These are phyloP conservation scores for Tipula lateralis DNA, from an alignment of 2,888 invertebrate species.

Conservation along the genomic window DNA sequence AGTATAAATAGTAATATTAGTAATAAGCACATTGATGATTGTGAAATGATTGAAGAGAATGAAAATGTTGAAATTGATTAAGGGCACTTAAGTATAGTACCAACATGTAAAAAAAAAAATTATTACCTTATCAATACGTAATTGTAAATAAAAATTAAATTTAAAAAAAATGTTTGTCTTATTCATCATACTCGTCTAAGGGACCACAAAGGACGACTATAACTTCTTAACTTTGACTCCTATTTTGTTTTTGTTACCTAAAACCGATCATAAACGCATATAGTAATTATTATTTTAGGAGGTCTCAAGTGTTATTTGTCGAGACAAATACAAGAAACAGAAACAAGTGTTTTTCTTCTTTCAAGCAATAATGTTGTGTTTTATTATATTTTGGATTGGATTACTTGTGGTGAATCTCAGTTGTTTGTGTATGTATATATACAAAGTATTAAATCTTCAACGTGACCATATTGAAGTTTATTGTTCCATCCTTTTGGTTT, in stretches of 20 bases:
- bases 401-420: neutral
- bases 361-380: neutral
- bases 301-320: slow-evolving; percentile 11
- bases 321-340: neutral
- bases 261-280: neutral
- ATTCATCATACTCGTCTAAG: neutral
- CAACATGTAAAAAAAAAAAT: neutral
- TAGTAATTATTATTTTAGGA: neutral
- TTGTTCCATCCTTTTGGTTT: neutral
- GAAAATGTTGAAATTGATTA: slow-evolving; percentile 50
- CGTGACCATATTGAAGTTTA: neutral
- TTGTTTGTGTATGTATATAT: neutral
- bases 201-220: neutral
- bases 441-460: too few species aligned
- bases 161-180: neutral
- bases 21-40: slow-evolving; percentile 43
- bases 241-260: neutral
- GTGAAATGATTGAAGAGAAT: slow-evolving; percentile 40
- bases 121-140: neutral
- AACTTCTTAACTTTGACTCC: neutral
- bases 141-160: neutral
- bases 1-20: slow-evolving; percentile 36
- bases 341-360: neutral
- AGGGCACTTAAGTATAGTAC: slow-evolving; percentile 29
- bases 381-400: neutral